phyloP scores from a whole-genome alignment of 2,113 vertebrate genomes.

The Kryptolebias marmoratus region DNA sequence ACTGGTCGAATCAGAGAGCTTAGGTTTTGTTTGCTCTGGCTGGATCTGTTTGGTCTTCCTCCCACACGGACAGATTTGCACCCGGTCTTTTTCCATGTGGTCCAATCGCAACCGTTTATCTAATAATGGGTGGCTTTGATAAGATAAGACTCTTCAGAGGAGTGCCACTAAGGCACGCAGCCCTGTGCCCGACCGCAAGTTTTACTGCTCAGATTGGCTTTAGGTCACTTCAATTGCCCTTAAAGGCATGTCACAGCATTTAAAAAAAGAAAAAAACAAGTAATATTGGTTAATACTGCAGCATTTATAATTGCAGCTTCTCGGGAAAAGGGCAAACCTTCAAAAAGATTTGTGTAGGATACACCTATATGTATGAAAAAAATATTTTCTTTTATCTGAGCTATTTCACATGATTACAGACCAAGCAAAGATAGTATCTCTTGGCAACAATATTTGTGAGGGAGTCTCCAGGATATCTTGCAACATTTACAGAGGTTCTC shows the following conservation, averaged over 20 bases:
- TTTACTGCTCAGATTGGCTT: background rate
- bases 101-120: background rate
- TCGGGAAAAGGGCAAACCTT: background rate
- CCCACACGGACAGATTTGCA: background rate
- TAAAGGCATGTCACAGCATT: background rate
- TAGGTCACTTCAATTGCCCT: background rate
- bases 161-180: background rate
- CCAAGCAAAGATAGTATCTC: background rate
- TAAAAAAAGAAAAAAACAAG: too few species aligned
- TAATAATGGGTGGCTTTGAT: background rate
- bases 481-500: too few species aligned
- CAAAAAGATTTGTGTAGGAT: background rate
- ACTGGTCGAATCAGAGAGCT: background rate
- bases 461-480: too few species aligned
- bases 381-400: background rate
- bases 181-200: background rate
- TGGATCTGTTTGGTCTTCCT: background rate
- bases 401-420: background rate
- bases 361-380: background rate
- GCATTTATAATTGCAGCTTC: background rate
- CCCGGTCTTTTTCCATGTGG: background rate
- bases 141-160: background rate
- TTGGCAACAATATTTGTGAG: too few species aligned
- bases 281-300: background rate
- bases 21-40: background rate